Percentiles rank a stretch among this genome's conserved stretches.
These are phyloP conservation scores for Acanthopleura granulata DNA, from an alignment of 2,888 invertebrate genomes.

Conservation along the genomic window DNA sequence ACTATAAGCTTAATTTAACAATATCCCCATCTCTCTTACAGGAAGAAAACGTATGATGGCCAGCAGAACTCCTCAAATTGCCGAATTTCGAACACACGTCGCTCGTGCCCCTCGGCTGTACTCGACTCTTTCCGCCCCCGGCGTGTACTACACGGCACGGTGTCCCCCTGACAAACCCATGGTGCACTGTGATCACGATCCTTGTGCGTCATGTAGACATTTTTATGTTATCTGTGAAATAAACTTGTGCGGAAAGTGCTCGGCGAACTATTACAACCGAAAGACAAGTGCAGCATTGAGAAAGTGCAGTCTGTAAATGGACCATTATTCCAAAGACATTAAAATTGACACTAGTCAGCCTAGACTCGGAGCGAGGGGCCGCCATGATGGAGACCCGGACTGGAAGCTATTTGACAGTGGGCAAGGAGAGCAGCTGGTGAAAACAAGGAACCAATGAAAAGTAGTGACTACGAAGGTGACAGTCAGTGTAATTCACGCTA, in stretches of 20 bases:
- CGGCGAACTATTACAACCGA: constrained; percentile 10
- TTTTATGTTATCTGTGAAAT: constrained; percentile 16
- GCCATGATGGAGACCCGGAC: too few species aligned
- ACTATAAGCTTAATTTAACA: too few species aligned
- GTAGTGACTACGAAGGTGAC: too few species aligned
- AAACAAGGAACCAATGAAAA: too few species aligned
- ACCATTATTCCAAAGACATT: too few species aligned
- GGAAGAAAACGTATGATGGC: not conserved
- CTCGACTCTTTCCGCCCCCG: not conserved
- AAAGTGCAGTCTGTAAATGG: not conserved
- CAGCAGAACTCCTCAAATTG: not conserved
- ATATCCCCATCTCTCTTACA: not conserved
- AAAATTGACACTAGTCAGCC: too few species aligned
- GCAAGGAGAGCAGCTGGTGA: too few species aligned
- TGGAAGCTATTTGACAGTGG: too few species aligned
- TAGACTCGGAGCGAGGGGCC: too few species aligned
- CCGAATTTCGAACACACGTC: not conserved
- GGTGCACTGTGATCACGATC: not conserved
- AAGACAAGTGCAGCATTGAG: not conserved
- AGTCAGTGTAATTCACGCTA: too few species aligned
- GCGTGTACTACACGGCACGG: not conserved
- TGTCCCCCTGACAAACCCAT: constrained; percentile 15
- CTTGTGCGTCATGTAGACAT: constrained; percentile 7
- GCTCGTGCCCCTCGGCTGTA: not conserved
- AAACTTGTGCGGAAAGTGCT: constrained; percentile 2